Percentiles rank a stretch among this genome's conserved stretches.
Conservation (phyloP, 1,140 invertebrate genomes). For the Colletes gigas region DNA sequence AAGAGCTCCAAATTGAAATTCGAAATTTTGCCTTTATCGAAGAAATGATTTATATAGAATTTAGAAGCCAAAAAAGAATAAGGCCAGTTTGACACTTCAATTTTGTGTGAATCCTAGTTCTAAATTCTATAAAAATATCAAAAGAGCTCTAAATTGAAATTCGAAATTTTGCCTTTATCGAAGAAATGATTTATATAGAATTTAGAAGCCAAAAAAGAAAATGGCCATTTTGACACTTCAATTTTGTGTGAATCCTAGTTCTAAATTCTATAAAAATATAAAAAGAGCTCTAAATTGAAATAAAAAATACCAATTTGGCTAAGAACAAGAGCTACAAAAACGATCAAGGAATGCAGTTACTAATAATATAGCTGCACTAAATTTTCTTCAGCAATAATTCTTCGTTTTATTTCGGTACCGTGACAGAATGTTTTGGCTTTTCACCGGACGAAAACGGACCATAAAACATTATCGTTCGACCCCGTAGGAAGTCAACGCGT, state of each 20-base stretch:
- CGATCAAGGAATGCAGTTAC: background rate
- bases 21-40: too few species aligned
- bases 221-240: too few species aligned
- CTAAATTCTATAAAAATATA: too few species aligned
- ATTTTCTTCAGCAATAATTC: background rate
- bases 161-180: too few species aligned
- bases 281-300: background rate
- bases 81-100: too few species aligned
- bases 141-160: background rate
- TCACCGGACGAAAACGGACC: background rate
- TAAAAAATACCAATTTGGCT: background rate
- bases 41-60: too few species aligned
- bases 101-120: too few species aligned
- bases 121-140: too few species aligned
- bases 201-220: too few species aligned
- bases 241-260: too few species aligned
- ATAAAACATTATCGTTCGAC: slow-evolving; percentile 15
- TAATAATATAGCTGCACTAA: background rate
- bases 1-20: background rate
- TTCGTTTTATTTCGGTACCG: background rate
- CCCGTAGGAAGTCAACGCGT: background rate
- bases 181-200: too few species aligned
- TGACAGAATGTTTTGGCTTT: background rate
- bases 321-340: background rate
- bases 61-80: too few species aligned